Conservation (phyloP, 2,797 vertebrate genomes). For the Hydrolagus colliei region DNA sequence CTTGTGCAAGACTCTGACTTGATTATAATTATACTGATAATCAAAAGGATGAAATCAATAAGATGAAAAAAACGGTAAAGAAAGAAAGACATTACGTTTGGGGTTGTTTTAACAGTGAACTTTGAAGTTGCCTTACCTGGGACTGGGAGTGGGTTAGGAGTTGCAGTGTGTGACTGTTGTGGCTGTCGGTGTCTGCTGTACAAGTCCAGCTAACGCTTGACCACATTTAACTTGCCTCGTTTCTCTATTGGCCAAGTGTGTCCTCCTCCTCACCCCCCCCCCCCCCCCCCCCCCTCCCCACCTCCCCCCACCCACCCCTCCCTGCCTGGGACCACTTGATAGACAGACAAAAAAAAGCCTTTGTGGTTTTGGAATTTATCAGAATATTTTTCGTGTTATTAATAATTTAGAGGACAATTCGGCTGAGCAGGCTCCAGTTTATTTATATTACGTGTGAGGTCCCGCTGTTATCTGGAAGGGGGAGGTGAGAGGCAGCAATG, state of each 20-base stretch:
- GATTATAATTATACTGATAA: too few species aligned
- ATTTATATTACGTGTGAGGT: background rate
- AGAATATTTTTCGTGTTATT: background rate
- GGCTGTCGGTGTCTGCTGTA: too few species aligned
- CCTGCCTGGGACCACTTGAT: too few species aligned
- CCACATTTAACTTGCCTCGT: slow-evolving; percentile 2
- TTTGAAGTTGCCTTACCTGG: background rate
- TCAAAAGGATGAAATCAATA: too few species aligned
- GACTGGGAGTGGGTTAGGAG: background rate
- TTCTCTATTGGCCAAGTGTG: background rate
- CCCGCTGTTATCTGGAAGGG: background rate
- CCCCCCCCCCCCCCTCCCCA: too few species aligned
- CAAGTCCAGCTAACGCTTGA: background rate
- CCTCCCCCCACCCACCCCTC: too few species aligned
- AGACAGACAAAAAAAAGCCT: too few species aligned
- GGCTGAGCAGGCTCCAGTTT: background rate
- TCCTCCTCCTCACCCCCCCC: background rate
- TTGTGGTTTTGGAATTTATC: too few species aligned
- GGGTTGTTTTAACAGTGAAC: too few species aligned
- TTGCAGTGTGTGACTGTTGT: background rate
- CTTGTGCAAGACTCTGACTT: too few species aligned
- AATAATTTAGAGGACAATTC: background rate
- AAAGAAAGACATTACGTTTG: too few species aligned
- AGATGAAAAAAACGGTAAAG: too few species aligned
- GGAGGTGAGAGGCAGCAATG: background rate